These are phyloP conservation scores for Platyrinchus mystaceus DNA, from an alignment of 2,797 vertebrate genomes.

Conservation along the genomic window DNA sequence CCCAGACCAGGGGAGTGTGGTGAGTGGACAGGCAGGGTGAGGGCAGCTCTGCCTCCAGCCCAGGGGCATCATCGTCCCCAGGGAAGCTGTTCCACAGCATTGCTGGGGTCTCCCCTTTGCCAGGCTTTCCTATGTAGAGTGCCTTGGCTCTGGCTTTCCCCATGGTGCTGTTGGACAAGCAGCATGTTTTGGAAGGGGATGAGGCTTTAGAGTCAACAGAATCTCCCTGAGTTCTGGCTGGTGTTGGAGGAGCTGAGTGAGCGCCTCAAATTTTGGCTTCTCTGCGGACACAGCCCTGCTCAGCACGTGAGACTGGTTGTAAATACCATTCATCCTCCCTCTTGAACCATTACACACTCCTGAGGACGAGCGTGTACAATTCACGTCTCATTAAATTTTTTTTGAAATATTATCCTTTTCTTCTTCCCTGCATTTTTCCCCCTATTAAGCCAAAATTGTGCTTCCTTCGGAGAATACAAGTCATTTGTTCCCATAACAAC, in stretches of 20 bases:
- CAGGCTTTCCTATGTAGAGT: accelerated
- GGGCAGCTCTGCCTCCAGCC: not conserved
- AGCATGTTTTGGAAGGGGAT: not conserved
- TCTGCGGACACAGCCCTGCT: accelerated
- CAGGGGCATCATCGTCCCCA: accelerated
- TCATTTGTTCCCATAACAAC: conserved; percentile 78
- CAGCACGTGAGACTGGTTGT: accelerated
- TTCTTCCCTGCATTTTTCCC: not conserved
- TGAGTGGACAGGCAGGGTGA: not conserved
- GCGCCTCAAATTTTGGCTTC: not conserved
- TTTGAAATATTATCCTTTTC: conserved; percentile 36
- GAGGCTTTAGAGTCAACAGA: not conserved
- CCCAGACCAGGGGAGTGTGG: not conserved
- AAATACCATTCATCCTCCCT: not conserved
- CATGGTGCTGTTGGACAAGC: accelerated
- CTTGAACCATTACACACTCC: not conserved
- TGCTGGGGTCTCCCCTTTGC: accelerated
- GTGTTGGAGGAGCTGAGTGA: accelerated
- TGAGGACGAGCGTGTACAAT: not conserved
- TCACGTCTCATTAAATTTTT: not conserved
- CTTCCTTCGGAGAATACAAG: conserved; percentile 58
- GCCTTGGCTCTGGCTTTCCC: not conserved
- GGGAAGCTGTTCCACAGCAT: not conserved
- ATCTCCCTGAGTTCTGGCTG: accelerated
- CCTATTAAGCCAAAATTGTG: conserved; percentile 21